Evolutionary conservation across 2,888 invertebrate species (phyloP), one percentile per base, ranked within the genome.

Genomic region (Nomada fabriciana): DNA sequence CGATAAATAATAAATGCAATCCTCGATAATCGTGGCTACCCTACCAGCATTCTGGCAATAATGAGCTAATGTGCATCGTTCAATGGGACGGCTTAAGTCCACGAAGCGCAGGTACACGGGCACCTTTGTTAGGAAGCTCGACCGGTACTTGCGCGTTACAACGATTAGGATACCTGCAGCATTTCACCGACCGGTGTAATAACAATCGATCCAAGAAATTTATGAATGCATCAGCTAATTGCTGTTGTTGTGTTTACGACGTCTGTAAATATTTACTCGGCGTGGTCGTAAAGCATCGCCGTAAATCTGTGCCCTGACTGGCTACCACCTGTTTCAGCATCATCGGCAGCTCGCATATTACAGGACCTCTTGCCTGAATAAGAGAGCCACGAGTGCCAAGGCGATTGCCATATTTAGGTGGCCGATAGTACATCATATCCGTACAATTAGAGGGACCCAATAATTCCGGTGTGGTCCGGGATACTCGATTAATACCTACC

Each of bases 231-330:
- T 80, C 68, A 68, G 36, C 61, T 80, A 81, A 81, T 81, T 80
- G 59, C 64, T 43, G 57, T 55, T 68, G 57, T 79, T 80, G 63
- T 10, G 50, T 80, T 80, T 72, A 80, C 73, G 80, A 80, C 60
- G 59, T 59, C 80, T 72, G 80, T 80, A 81, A 81, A 81, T 80
- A 80, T 81, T 80, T 81, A 70, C 80, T 59, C 74, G 73, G 25
- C 53, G 4, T 4, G 64, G 57, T 65, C 74, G 59, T 81, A 80
- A 81, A 81, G 15, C 50, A 55, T 55, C 43, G 74, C 68, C 63
- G 69, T 80, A 81, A 80, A 80, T 79, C 67, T n/a, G 42, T 10
- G 47, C 1, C 20, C 55, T 36, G 50, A 67, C 61, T 29, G 29
- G 55, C 63, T 52, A 68, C 73, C 52, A 72, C 36, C 63, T 68